phyloP scores from a whole-genome alignment of 2,888 invertebrate genomes.

The Cantharis nigra region DNA sequence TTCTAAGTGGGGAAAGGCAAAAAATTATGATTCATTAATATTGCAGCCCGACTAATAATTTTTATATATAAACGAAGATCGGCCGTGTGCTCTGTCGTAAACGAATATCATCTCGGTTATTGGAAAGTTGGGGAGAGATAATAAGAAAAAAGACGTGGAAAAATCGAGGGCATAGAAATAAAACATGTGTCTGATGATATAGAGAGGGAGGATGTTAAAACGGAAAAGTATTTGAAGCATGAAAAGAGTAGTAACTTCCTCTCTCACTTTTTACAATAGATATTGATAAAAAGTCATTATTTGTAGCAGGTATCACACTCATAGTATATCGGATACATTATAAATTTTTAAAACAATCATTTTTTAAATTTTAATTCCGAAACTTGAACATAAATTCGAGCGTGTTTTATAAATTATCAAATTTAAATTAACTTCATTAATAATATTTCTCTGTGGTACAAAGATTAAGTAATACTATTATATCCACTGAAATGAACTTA shows the following conservation, averaged over 20 bases:
- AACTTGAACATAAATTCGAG: not conserved
- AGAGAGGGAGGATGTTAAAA: slow-evolving; percentile 41
- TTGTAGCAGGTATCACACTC: not conserved
- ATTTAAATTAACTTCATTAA: not conserved
- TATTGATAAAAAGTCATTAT: slow-evolving; percentile 25
- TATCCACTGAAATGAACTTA: not conserved
- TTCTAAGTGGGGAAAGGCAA: slow-evolving; percentile 21
- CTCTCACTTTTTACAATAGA: slow-evolving; percentile 25
- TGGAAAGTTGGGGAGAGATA: slow-evolving; percentile 41
- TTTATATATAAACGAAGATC: slow-evolving; percentile 30
- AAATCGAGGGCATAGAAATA: slow-evolving; percentile 43
- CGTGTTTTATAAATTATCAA: not conserved
- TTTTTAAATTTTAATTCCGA: not conserved
- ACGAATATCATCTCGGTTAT: slow-evolving; percentile 38
- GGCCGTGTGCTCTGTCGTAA: slow-evolving; percentile 33
- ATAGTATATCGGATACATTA: not conserved
- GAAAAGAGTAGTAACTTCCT: slow-evolving; percentile 42
- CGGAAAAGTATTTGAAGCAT: slow-evolving; percentile 41
- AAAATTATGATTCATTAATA: slow-evolving; percentile 22
- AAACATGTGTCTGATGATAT: slow-evolving; percentile 50
- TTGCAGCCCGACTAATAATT: slow-evolving; percentile 29
- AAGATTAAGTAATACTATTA: not conserved
- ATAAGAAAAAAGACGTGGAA: slow-evolving; percentile 41
- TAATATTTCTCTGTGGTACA: not conserved
- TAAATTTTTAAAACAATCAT: not conserved